phyloP scores from a whole-genome alignment of 2,888 invertebrate genomes.

The Himalopsyche japonica region DNA sequence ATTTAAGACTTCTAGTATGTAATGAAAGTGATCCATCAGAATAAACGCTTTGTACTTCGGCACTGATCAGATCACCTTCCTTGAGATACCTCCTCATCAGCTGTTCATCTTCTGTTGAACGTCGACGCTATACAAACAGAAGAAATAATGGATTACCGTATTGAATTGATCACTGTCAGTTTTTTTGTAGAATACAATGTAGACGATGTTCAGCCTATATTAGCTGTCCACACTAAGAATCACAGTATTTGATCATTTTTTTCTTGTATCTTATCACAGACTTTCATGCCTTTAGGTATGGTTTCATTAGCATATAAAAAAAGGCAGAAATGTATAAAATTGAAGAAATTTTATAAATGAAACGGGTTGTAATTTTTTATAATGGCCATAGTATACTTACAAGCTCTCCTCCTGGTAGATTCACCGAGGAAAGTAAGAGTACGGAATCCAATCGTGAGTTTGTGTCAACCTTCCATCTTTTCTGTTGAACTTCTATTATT shows the following conservation, averaged over 20 bases:
- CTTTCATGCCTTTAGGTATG: too few species aligned
- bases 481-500: constrained; percentile 91
- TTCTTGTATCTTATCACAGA: too few species aligned
- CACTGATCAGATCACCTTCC: constrained; percentile 96
- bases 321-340: too few species aligned
- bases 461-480: constrained; percentile 93
- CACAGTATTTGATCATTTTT: too few species aligned
- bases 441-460: constrained; percentile 88
- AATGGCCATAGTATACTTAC: constrained; percentile 52
- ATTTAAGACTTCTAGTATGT: constrained; percentile 94
- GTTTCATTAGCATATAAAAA: too few species aligned
- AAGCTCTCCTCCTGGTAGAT: constrained; percentile 96
- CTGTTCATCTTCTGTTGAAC: constrained; percentile 95
- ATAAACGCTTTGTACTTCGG: constrained; percentile 93
- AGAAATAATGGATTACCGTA: neutral
- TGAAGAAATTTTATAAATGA: too few species aligned
- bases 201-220: too few species aligned
- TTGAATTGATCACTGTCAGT: too few species aligned
- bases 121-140: constrained; percentile 66
- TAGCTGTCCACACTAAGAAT: too few species aligned
- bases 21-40: constrained; percentile 90
- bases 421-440: constrained; percentile 88
- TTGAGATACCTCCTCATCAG: constrained; percentile 94
- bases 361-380: neutral
- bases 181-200: too few species aligned